Conservation (phyloP, 2,888 invertebrate species). For the Phalera bucephala region DNA sequence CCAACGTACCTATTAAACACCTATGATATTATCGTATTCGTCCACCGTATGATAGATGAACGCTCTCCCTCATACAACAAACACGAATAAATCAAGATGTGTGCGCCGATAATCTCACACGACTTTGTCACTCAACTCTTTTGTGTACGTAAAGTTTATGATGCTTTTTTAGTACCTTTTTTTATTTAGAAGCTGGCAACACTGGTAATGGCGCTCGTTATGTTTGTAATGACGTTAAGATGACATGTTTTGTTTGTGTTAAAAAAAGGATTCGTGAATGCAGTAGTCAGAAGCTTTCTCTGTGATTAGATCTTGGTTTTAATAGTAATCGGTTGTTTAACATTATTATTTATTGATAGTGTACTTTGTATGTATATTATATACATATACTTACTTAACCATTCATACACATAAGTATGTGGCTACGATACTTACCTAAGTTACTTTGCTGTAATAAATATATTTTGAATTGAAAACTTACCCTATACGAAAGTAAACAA, state of each 20-base stretch:
- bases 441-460: no score
- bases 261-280: neutral
- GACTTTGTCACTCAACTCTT: slow-evolving; percentile 64
- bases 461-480: no score
- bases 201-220: slow-evolving; percentile 51
- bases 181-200: slow-evolving; percentile 45
- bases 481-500: no score
- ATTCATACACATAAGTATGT: no score
- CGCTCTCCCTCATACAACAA: slow-evolving; percentile 51
- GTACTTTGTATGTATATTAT: no score
- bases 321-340: neutral
- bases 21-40: slow-evolving; percentile 51
- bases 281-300: slow-evolving; percentile 1
- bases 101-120: slow-evolving; percentile 52
- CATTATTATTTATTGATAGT: no score
- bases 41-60: slow-evolving; percentile 58
- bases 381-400: no score
- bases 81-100: slow-evolving; percentile 65
- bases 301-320: slow-evolving; percentile 1
- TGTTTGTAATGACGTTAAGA: slow-evolving; percentile 52
- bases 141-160: slow-evolving; percentile 34
- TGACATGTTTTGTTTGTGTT: slow-evolving; percentile 39
- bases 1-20: slow-evolving; percentile 37
- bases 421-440: no score
- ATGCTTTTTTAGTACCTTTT: slow-evolving; percentile 38